Conservation (phyloP, 1,140 invertebrate genomes). For the Platorchestia sp. region DNA sequence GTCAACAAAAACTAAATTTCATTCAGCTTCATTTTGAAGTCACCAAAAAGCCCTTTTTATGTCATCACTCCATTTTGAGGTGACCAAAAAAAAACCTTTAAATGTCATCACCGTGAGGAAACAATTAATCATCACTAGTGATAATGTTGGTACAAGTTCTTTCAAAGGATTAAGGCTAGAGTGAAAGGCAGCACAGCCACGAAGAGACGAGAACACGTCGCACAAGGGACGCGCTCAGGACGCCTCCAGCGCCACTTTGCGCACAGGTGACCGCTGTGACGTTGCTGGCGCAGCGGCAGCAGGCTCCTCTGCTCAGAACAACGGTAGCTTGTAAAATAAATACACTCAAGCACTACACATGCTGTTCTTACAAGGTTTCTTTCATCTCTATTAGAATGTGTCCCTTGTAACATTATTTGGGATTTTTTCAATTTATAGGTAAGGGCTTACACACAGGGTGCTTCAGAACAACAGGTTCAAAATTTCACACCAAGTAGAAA, state of each 20-base stretch:
- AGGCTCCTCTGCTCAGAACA: not conserved
- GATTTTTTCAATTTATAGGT: too few relatives aligned
- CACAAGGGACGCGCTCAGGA: not conserved
- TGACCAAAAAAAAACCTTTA: not conserved
- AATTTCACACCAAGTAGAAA: too few relatives aligned
- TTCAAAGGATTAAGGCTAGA: not conserved
- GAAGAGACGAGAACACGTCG: not conserved
- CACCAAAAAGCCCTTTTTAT: not conserved
- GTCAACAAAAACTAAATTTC: not conserved
- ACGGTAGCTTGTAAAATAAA: not conserved
- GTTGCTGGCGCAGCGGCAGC: not conserved
- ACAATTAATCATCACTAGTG: not conserved
- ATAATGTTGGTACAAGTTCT: not conserved
- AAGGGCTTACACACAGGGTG: too few relatives aligned
- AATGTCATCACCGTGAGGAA: not conserved
- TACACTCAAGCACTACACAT: too few relatives aligned
- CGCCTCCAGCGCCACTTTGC: not conserved
- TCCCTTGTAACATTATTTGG: too few relatives aligned
- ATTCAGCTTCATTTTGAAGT: not conserved
- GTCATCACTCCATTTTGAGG: not conserved
- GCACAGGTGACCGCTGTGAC: not conserved
- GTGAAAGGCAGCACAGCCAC: not conserved
- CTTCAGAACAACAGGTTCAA: too few relatives aligned
- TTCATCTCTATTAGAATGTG: too few relatives aligned
- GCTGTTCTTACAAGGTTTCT: too few relatives aligned